These are phyloP conservation scores for Forbesichthys agassizii DNA, from an alignment of 2,113 vertebrate genomes.

Conservation along the genomic window DNA sequence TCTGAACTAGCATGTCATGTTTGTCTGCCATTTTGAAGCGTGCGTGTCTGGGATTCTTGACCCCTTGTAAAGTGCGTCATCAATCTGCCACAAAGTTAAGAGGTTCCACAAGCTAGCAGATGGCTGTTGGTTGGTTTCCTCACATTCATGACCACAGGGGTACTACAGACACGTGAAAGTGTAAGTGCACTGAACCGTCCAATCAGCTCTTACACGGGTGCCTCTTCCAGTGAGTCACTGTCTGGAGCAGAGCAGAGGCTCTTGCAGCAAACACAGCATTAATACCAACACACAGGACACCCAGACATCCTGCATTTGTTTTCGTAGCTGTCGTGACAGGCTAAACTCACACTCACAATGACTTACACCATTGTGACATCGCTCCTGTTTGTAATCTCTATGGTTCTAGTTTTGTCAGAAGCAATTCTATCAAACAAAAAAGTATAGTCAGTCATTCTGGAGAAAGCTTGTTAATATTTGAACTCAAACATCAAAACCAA, in stretches of 20 bases:
- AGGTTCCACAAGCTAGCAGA: slow-evolving; percentile 49
- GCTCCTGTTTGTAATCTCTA: no score
- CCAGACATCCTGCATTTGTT: slow-evolving; percentile 63
- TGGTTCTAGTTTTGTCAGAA: no score
- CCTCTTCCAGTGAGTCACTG: slow-evolving; percentile 58
- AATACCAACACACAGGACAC: background rate
- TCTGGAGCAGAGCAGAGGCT: slow-evolving; percentile 35
- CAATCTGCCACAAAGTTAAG: slow-evolving; percentile 35
- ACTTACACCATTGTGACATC: slow-evolving; percentile 47
- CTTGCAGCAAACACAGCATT: slow-evolving; percentile 2
- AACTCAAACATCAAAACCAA: no score
- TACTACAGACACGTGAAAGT: slow-evolving; percentile 25
- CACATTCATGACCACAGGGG: slow-evolving; percentile 7
- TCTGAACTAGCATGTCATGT: no score
- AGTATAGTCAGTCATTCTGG: no score
- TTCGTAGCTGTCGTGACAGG: slow-evolving; percentile 47
- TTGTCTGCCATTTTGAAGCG: slow-evolving; percentile 25
- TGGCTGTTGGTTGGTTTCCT: slow-evolving; percentile 19
- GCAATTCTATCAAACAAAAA: no score
- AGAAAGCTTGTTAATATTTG: no score
- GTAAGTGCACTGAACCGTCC: slow-evolving; percentile 35
- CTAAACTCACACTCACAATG: slow-evolving; percentile 42
- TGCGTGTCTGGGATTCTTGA: slow-evolving; percentile 62
- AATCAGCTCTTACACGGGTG: slow-evolving; percentile 18
- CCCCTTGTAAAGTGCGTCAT: slow-evolving; percentile 46